Base-by-base conservation (phyloP, 2,888 invertebrate genomes). In the Lepas anatifera region DNA sequence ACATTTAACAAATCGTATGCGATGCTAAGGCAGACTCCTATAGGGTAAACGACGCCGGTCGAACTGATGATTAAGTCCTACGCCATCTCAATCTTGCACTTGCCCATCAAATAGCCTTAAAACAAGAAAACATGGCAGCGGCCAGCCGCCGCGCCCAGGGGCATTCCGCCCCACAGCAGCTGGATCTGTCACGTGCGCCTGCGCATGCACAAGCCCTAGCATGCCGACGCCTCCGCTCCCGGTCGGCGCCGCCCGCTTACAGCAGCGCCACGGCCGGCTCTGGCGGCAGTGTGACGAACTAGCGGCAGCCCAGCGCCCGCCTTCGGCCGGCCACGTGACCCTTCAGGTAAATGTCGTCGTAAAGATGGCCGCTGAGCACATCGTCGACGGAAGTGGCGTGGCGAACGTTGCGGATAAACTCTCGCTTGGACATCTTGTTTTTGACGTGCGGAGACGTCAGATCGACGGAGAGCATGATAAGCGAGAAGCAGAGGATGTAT, bases 341-440 rank as follows among this genome's bases (percentile, higher is more conserved):
- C 35, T 80, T 76, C 50, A 82, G 76, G 75, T 83, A 83, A 41
- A 83, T 78, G 75, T 83, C 81, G 76, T 83, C 83, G 75, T 83
- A 83, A 68, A 83, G 77, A 75, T 82, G 81, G 37, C 82, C 82
- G 18, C 79, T 79, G 64, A 81, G 77, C 70, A 82, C 82, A 72
- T 80, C 80, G 69, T 73, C 69, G 27, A 73, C 74, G 25, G 70
- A 68, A 48, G 78, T 72, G 11, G 82, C 82, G 66, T 79, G 77
- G n/a, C 80, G 78, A n/a, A 81, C 81, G 76, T 83, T 83, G 70
- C 81, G 78, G 75, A 83, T 83, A 73, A 83, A 83, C 74, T 83
- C 82, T 67, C 82, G 76, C 74, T 83, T 83, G 25, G 82, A 82
- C 83, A 83, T 83, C 76, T 83, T 83, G 78, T 83, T 83, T 75